Evolutionary conservation across 2,113 vertebrate genomes (phyloP), one percentile per base, ranked within the genome.

Genomic region (Caretta caretta): DNA sequence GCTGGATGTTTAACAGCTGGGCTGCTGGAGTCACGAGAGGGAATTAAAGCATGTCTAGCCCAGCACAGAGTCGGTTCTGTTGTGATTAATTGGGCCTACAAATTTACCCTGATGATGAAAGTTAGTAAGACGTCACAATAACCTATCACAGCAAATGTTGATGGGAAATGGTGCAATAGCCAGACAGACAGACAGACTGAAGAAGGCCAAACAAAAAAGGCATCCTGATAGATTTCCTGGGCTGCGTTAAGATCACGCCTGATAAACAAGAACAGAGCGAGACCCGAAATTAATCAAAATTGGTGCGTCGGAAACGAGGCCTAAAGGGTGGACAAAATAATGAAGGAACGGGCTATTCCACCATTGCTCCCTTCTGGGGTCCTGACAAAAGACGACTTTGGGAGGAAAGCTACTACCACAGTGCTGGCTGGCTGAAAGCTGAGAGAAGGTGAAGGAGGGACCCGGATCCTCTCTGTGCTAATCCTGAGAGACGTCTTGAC

Each of bases 21-120:
- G 50, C 54, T 1, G 53, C 46, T 85, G 87, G 38, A 82, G 54
- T 31, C 50, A n/a, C 0, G 4, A 0, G 56, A 42, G 24, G 56
- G 48, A 59, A 0, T 4, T 62, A 46, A 24, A 35, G 5, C 31
- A n/a, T 9, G 11, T 14, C 5, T 0, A 24, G 8, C 10, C 5
- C 49, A 79, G 35, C 57, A 5, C 20, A 27, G 59, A 0, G 2
- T 31, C 13, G 3, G 13, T 17, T n/a, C 62, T 69, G 62, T 2
- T 19, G 31, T 3, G 16, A n/a, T 54, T 35, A 69, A n/a, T 16
- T 65, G 59, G 59, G 59, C 59, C 29, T 69, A 17, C 35, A 69
- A 69, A n/a, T n/a, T 16, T 35, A 69, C 13, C 62, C 62, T 2
- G 35, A 31, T 6, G 62, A 69, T 14, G 35, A 69, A 20, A 35